Evolutionary conservation across 1,140 invertebrate species (phyloP).

Genomic region (Stegodyphus mimosarum): DNA sequence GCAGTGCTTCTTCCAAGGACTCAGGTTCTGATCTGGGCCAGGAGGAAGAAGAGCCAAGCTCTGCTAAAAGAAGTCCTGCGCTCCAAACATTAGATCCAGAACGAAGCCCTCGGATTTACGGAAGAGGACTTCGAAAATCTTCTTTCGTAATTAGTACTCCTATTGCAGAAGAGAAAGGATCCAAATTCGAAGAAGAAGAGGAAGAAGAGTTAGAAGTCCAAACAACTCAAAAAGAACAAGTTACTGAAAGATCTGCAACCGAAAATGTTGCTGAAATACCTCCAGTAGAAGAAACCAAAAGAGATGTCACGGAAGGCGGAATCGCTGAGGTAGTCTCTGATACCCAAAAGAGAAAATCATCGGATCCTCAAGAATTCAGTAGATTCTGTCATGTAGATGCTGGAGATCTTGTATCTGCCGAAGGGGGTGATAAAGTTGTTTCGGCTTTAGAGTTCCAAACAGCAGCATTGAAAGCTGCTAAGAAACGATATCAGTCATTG

Average conservation of each 20-base stretch:
- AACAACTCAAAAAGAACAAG: not conserved
- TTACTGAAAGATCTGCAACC: too few relatives aligned
- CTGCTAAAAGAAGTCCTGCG: slow-evolving; percentile 15
- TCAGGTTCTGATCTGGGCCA: slow-evolving; percentile 26
- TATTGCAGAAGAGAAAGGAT: slow-evolving; percentile 40
- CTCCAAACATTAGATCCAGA: slow-evolving; percentile 38
- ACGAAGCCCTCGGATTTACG: slow-evolving; percentile 15
- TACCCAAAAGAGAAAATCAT: slow-evolving; percentile 1
- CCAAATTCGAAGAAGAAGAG: slow-evolving; percentile 37
- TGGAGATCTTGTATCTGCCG: slow-evolving; percentile 41
- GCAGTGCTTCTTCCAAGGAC: slow-evolving; percentile 44
- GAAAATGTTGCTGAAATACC: not conserved
- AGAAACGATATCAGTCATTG: slow-evolving; percentile 47
- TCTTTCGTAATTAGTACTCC: slow-evolving; percentile 42
- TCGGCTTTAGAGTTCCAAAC: slow-evolving; percentile 22
- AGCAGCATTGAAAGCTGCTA: slow-evolving; percentile 6
- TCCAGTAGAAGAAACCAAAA: not conserved
- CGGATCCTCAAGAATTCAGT: slow-evolving; percentile 41
- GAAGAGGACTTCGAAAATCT: slow-evolving; percentile 28
- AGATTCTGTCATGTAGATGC: slow-evolving; percentile 29
- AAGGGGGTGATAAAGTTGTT: slow-evolving; percentile 25
- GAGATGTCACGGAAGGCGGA: not conserved
- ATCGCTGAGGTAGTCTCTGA: not conserved
- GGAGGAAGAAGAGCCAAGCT: slow-evolving; percentile 20
- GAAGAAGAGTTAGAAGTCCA: not conserved